Evolutionary conservation across 2,888 invertebrate species (phyloP), one percentile per base, ranked within the genome.

Genomic region (Pseudoips prasinana): DNA sequence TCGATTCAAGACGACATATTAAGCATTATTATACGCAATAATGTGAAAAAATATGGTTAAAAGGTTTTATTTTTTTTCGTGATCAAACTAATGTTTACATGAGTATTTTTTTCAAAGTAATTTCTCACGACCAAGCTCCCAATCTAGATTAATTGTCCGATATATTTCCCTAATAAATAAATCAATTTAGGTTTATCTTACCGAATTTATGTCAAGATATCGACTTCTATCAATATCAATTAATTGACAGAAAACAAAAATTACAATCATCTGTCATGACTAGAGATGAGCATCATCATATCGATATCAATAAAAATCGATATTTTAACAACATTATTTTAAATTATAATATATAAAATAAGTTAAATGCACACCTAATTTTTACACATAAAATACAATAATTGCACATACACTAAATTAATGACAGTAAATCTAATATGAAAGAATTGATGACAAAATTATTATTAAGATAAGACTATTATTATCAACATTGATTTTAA

Each of bases 341-440:
- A 54, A 56, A 56, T 56, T 49, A 54, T 46, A 41, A 20, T 39
- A 51, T 46, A 64, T 67, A 71, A 73, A 80, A 81, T 75, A 74
- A 74, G 71, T 73, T 73, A 71, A 76, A 73, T 66, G 42, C 78
- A 84, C 75, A 70, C 77, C 73, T 83, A 83, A 52, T 46, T 56
- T 58, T 77, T 69, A 76, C 64, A 77, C 70, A 65, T 77, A 74
- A 78, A 79, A 82, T 77, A 84, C 74, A 81, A 71, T 71, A 80
- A 84, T 81, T 84, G 79, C 84, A 84, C 82, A 58, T 80, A 81
- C 71, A 78, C 81, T 82, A 82, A 86, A 83, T 77, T 73, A 82
- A 79, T 71, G 64, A 74, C 54, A 59, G 41, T 79, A 68, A 72
- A 61, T 65, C 77, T 83, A 83, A 59, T 68, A 81, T 80, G 78